Base-by-base conservation (phyloP, 2,888 invertebrate species). In the Euclidia mi region DNA sequence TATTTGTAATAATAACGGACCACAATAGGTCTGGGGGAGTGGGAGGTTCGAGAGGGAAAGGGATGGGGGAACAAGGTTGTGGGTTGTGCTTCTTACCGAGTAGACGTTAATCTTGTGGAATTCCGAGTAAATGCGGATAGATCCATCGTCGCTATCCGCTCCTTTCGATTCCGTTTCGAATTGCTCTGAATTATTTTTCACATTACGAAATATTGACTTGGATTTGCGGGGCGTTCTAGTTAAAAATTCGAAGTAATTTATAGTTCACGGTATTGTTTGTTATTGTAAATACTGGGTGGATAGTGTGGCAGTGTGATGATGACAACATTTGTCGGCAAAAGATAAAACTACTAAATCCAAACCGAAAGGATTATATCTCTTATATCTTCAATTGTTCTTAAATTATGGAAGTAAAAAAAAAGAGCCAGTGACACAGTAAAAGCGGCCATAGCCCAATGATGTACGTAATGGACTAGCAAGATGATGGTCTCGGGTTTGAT, bases 61-160 rank as follows among this genome's bases (percentile, higher is more conserved):
- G 4, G 25, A 28, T 29, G 20, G 12, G 49, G 50, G 62, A 61
- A 60, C 45, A 55, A 56, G 49, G 32, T 3, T 37, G 31, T 15
- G 42, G 62, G 65, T 65, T 74, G 68, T 71, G 65, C 56, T 77
- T 76, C 70, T 71, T 68, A 61, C 68, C 48, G 48, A 69, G 56
- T 52, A 69, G 76, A 79, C 82, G 81, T 80, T 84, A 88, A 87
- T 88, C 87, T 87, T 76, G 76, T 78, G 85, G 85, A 85, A 87
- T 87, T 85, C 85, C 86, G 75, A 68, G 73, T 65, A 78, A 82
- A 74, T 75, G 77, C 75, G 76, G 76, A 75, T 64, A 75, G 76
- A 85, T 78, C 79, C 74, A 77, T 77, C 76, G 74, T 69, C 67
- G 71, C 66, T 71, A 67, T 60, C 71, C 74, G 65, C 57, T 72